Base-by-base conservation (phyloP, 2,797 vertebrate genomes). In the Clangula hyemalis region DNA sequence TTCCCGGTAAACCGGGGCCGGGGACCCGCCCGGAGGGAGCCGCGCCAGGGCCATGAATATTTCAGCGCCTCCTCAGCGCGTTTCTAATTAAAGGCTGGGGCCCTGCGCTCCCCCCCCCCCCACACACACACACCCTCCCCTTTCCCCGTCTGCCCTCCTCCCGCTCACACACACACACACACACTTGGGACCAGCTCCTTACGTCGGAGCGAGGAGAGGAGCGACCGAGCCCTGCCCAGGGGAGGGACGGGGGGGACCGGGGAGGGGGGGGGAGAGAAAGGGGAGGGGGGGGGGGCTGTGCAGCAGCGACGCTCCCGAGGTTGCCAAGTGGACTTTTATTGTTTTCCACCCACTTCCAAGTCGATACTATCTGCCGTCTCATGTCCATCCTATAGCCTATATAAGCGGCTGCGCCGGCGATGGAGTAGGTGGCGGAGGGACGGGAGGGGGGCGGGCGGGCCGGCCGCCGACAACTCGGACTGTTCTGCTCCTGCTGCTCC, bases 131-230 rank as follows among this genome's bases (percentile, higher is more conserved):
- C 41, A 43, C 73, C 32, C 30, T 8, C 6, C 16, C 49, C 86
- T 80, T 76, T 53, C 66, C 66, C 56, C 66, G 70, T 66, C 85
- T 62, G 71, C 81, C 93, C 62, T 82, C 86, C 93, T 73, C 78
- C 68, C 74, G 74, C 87, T 69, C 83, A n/a, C 73, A 72, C 69
- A 73, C 53, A 51, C 96, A 97, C 98, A 87, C 96, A 57, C 96
- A 97, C 98, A 88, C 96, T 96, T 78, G 98, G 97, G 98, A 98
- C 98, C 98, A 91, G 95, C 95, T 97, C 97, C 97, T 96, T 95
- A 93, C 97, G 97, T 98, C 98, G 93, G 95, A 92, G 88, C 36
- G 65, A 25, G 47, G n/a, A 70, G 47, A 81, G 68, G 72, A 85
- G 82, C 74, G 91, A 89, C 89, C 79, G 89, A 86, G 81, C 81